These are phyloP conservation scores for Lycophotia porphyrea DNA, from an alignment of 2,888 invertebrate species.

Conservation along the genomic window DNA sequence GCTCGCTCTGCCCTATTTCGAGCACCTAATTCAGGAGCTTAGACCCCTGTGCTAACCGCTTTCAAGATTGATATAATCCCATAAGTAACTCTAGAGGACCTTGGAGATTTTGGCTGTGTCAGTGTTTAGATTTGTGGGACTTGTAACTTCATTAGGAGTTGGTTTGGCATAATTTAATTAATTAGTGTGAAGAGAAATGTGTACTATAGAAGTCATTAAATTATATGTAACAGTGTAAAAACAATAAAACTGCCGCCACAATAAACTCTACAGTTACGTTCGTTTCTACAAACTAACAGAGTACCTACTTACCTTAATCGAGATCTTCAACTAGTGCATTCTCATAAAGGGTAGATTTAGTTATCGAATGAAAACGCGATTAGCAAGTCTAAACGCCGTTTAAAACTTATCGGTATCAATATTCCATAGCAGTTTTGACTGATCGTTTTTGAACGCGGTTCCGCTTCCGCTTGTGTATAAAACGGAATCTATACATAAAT, in stretches of 20 bases:
- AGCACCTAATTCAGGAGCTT: conserved; percentile 42
- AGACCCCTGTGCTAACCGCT: conserved; percentile 13
- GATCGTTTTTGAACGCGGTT: background rate
- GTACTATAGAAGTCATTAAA: background rate
- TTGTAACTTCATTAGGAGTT: background rate
- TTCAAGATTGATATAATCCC: conserved; percentile 41
- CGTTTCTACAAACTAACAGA: background rate
- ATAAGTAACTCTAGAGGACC: conserved; percentile 20
- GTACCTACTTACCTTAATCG: background rate
- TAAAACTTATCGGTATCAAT: background rate
- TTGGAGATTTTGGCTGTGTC: conserved; percentile 2
- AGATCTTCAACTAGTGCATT: too few species aligned
- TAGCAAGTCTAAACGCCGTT: background rate
- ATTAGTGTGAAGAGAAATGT: background rate
- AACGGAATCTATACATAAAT: background rate
- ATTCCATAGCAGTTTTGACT: background rate
- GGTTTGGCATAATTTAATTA: background rate
- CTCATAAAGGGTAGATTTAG: too few species aligned
- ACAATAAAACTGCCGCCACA: background rate
- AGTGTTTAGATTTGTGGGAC: conserved; percentile 1
- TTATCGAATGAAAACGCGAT: too few species aligned
- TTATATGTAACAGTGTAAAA: background rate
- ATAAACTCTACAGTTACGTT: background rate
- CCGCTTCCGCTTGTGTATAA: background rate
- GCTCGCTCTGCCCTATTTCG: conserved; percentile 61